Percentiles rank a stretch among this genome's conserved stretches.
Conservation (phyloP, 2,113 vertebrate genomes). For the Pipra filicauda region DNA sequence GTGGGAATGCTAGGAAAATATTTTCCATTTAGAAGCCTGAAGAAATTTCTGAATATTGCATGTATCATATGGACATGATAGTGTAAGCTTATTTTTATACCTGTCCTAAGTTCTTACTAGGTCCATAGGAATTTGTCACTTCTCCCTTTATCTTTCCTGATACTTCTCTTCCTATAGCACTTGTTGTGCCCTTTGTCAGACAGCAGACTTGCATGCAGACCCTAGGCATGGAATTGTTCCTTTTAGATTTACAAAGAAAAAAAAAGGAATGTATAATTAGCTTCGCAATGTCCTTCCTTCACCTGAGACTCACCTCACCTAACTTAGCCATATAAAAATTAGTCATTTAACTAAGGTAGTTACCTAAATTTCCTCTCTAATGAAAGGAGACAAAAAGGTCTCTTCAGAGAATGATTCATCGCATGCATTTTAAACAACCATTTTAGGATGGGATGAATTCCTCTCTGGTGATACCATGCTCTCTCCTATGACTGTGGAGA, state of each 20-base stretch:
- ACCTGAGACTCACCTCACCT: neutral
- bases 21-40: neutral
- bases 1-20: neutral
- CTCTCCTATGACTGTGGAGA: neutral
- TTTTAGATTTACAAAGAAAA: neutral
- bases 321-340: neutral
- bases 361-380: neutral
- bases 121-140: neutral
- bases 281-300: neutral
- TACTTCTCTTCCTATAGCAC: neutral
- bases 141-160: neutral
- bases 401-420: neutral
- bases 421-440: neutral
- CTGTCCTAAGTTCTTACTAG: neutral
- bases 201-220: neutral
- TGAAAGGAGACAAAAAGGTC: neutral
- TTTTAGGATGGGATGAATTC: neutral
- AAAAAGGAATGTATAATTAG: neutral
- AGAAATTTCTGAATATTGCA: neutral
- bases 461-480: neutral
- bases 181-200: neutral
- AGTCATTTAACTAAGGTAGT: constrained; percentile 9
- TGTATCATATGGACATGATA: neutral
- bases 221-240: neutral
- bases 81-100: neutral